Percentiles rank a stretch among this genome's conserved stretches.
Evolutionary conservation across 2,113 vertebrate genomes (phyloP).

Genomic region (Dasypus novemcinctus): DNA sequence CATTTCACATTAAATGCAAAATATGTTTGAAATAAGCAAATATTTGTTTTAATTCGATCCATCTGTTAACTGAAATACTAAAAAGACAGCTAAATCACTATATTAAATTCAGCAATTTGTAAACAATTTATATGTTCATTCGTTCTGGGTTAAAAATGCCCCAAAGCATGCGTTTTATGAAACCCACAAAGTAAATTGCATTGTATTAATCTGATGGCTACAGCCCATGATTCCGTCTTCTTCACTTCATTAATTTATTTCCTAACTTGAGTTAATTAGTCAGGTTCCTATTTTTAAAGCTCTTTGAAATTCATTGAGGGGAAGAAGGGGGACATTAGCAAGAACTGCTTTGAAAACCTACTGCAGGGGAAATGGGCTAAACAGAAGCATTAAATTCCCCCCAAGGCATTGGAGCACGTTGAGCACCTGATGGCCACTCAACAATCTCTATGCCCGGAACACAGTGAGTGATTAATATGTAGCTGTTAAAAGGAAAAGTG

Average conservation of each 20-base stretch:
- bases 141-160: constrained; percentile 83
- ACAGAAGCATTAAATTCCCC: constrained; percentile 28
- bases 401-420: neutral
- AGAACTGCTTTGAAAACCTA: constrained; percentile 66
- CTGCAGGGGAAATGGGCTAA: constrained; percentile 53
- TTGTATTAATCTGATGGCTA: constrained; percentile 76
- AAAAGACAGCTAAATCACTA: constrained; percentile 80
- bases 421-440: constrained; percentile 61
- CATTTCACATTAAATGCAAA: constrained; percentile 86
- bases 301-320: constrained; percentile 67
- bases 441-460: neutral
- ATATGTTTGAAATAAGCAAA: constrained; percentile 79
- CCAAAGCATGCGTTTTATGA: constrained; percentile 81
- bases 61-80: constrained; percentile 83
- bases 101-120: constrained; percentile 84
- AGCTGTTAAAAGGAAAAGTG: neutral
- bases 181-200: constrained; percentile 80
- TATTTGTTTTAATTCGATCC: constrained; percentile 86
- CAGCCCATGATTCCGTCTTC: constrained; percentile 68
- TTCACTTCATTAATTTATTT: constrained; percentile 84
- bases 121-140: constrained; percentile 84
- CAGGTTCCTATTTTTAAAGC: constrained; percentile 75
- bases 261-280: constrained; percentile 82
- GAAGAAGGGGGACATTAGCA: neutral
- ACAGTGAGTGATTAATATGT: constrained; percentile 48